A percentile compares a stretch with the other conserved stretches of the same genome.
Conservation (phyloP, 2,113 vertebrate species). For the Oncorhynchus mykiss region DNA sequence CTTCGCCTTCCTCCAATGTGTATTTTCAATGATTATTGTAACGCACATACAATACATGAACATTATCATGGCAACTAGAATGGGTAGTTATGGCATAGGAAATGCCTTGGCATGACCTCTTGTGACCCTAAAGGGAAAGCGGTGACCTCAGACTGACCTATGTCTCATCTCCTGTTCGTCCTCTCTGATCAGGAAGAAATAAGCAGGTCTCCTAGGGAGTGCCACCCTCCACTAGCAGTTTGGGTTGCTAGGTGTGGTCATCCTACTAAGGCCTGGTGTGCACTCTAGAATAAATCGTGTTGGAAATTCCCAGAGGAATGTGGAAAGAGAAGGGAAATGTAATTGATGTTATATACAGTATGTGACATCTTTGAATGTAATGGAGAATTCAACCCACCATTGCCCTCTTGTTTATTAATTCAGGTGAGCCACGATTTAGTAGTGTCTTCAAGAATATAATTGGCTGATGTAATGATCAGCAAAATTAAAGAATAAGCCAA, state of each 20-base stretch:
- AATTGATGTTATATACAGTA: neutral
- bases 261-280: conserved; percentile 12
- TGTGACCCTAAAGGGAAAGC: conserved; percentile 41
- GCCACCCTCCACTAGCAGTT: conserved; percentile 19
- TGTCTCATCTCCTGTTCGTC: conserved; percentile 41
- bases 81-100: conserved; percentile 65
- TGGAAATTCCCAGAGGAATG: conserved; percentile 52
- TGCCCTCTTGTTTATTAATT: no score
- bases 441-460: no score
- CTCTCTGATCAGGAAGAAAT: conserved; percentile 29
- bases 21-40: conserved; percentile 77
- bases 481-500: no score
- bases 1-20: conserved; percentile 66
- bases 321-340: neutral
- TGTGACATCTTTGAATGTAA: no score
- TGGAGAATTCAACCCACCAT: no score
- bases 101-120: conserved; percentile 67
- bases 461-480: no score
- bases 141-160: conserved; percentile 63
- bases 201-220: conserved; percentile 21
- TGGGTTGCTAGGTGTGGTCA: conserved; percentile 45
- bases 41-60: conserved; percentile 70
- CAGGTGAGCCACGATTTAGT: no score
- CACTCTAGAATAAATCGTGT: conserved; percentile 40
- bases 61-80: conserved; percentile 61